Base-by-base conservation (phyloP, 2,888 invertebrate genomes). In the Elysia crispata region DNA sequence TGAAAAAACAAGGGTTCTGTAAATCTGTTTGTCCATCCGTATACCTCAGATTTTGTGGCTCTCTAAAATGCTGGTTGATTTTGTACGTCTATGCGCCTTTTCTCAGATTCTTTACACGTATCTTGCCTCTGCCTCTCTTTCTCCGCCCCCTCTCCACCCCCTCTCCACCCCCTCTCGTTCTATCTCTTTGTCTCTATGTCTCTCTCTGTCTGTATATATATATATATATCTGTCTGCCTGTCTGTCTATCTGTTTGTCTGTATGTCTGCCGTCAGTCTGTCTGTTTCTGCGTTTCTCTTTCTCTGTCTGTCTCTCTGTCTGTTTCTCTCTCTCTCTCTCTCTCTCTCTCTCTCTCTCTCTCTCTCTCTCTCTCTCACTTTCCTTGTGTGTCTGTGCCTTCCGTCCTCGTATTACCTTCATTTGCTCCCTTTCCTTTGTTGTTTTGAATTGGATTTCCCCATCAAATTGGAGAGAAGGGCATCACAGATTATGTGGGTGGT, bases 221-320 rank as follows among this genome's bases (percentile, higher is more conserved):
- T 66, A 41, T 49, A 50, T 74, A 54, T 74, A 30, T 74, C 57
- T 57, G 57, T 76, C 66, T 66, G 28, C 66, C 49, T 66, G 66
- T 76, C 49, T 76, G 66, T 76, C 66, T 76, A 66, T 76, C 67
- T 76, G 76, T 66, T 66, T 66, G 66, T 49, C 67, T 49, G 73
- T 73, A 41, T 75, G 33, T 62, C 31, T 75, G n/a, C 41, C 41
- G 41, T 41, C 41, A 6, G 41, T 41, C 41, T 41, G 41, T 41
- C 41, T 41, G 20, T 75, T 33, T 75, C n/a, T 75, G 20, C 60
- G n/a, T 75, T 28, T 75, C 15, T 75, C 75, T 75, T 1, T 75
- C 31, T 75, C 0, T 75, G 20, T 75, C 62, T 75, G 33, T 75
- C 31, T 75, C 11, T 75, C 57, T 75, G 33, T 75, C 75, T 75